Percentiles rank a stretch among this genome's conserved stretches.
phyloP scores from a whole-genome alignment of 2,888 invertebrate genomes.

The Hesperia comma region DNA sequence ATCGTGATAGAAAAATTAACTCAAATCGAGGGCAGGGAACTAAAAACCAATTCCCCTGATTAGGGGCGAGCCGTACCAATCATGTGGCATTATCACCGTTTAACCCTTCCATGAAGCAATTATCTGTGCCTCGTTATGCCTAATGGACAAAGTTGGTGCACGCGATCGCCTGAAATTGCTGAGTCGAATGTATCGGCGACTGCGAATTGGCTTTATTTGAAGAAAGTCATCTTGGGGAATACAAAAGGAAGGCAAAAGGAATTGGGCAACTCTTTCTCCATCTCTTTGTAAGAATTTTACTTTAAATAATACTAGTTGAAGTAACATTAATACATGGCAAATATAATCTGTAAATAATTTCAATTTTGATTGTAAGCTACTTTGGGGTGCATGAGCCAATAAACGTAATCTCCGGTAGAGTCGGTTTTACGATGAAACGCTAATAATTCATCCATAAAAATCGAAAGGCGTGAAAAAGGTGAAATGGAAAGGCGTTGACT shows the following conservation, averaged over 20 bases:
- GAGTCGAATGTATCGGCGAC: slow-evolving; percentile 5
- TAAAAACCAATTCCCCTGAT: slow-evolving; percentile 53
- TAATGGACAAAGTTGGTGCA: slow-evolving; percentile 70
- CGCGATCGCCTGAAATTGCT: slow-evolving; percentile 52
- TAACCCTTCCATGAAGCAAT: slow-evolving; percentile 77
- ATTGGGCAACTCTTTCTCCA: too few relatives aligned
- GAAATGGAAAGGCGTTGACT: too few relatives aligned
- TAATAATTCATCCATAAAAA: too few relatives aligned
- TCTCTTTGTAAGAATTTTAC: too few relatives aligned
- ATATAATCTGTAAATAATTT: too few relatives aligned
- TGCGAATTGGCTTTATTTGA: slow-evolving; percentile 6
- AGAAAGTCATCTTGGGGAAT: background rate
- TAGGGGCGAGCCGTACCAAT: slow-evolving; percentile 57
- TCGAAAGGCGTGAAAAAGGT: too few relatives aligned
- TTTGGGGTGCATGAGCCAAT: too few relatives aligned
- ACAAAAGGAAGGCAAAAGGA: background rate
- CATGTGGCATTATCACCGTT: slow-evolving; percentile 60
- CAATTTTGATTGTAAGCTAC: too few relatives aligned
- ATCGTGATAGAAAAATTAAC: slow-evolving; percentile 18
- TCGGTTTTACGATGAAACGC: too few relatives aligned
- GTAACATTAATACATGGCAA: too few relatives aligned
- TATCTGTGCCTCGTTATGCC: slow-evolving; percentile 65
- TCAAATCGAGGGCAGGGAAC: slow-evolving; percentile 25
- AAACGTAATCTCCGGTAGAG: too few relatives aligned
- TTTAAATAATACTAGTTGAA: too few relatives aligned